Conservation (phyloP, 1,140 invertebrate genomes). For the Myzus persicae region DNA sequence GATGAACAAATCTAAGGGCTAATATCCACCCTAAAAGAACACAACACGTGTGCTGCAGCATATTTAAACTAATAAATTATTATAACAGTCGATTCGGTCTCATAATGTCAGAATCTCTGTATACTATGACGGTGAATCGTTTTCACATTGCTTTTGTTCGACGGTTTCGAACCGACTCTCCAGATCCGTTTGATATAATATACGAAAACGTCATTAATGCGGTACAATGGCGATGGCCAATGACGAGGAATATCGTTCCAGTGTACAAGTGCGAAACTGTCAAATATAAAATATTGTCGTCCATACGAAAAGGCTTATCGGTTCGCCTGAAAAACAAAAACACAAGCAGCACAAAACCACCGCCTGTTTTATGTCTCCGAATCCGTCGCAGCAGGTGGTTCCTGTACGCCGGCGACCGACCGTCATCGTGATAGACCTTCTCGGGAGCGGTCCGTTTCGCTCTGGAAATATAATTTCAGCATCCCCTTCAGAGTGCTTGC, state of each 20-base stretch:
- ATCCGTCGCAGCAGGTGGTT: background rate
- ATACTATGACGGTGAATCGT: background rate
- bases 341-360: background rate
- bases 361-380: background rate
- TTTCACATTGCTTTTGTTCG: conserved; percentile 1
- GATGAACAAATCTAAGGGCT: too few species aligned
- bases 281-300: background rate
- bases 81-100: background rate
- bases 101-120: background rate
- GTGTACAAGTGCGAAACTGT: background rate
- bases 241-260: background rate
- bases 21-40: background rate
- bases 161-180: background rate
- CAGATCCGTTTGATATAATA: background rate
- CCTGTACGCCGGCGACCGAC: background rate
- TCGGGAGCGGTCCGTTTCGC: background rate
- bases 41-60: background rate
- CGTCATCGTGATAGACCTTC: background rate
- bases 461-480: background rate
- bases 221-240: background rate
- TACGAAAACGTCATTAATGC: background rate
- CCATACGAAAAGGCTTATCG: background rate
- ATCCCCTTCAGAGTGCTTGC: background rate
- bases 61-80: background rate
- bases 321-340: background rate